A percentile compares a stretch with the other conserved stretches of the same genome.
Evolutionary conservation across 2,113 vertebrate species (phyloP).

Genomic region (Theristicus caerulescens): DNA sequence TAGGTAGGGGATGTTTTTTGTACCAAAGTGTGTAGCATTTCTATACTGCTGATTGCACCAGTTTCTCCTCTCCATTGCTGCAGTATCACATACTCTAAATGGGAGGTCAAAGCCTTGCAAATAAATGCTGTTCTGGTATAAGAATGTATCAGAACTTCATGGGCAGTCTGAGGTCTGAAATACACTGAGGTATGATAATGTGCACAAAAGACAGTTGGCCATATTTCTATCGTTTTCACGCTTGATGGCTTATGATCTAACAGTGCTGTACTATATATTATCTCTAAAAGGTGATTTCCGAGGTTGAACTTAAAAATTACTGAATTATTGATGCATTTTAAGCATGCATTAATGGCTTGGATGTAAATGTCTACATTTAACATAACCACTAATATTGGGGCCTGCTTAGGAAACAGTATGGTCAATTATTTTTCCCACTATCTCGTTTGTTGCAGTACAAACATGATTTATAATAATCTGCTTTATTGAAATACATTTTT

Average conservation of each 20-base stretch:
- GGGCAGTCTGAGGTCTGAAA: background rate
- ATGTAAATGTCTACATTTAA: conserved; percentile 9
- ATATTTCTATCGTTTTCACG: background rate
- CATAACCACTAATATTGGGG: background rate
- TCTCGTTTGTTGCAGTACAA: conserved; percentile 22
- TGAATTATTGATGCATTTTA: conserved; percentile 21
- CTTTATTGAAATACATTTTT: background rate
- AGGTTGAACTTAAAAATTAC: background rate
- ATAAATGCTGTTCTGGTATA: background rate
- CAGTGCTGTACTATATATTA: background rate
- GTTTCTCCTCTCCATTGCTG: background rate
- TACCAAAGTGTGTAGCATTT: background rate
- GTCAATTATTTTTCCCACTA: conserved; percentile 23
- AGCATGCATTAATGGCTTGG: background rate
- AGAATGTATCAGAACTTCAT: background rate
- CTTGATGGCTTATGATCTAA: background rate
- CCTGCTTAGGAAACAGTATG: background rate
- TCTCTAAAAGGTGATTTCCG: conserved; percentile 35
- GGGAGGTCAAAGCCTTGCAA: background rate
- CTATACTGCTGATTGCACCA: background rate
- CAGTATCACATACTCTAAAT: background rate
- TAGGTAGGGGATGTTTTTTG: accelerated
- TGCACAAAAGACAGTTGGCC: background rate
- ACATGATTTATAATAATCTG: background rate
- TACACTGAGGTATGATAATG: background rate